phyloP scores from a whole-genome alignment of 1,140 invertebrate genomes.

The Cotesia chilonis region DNA sequence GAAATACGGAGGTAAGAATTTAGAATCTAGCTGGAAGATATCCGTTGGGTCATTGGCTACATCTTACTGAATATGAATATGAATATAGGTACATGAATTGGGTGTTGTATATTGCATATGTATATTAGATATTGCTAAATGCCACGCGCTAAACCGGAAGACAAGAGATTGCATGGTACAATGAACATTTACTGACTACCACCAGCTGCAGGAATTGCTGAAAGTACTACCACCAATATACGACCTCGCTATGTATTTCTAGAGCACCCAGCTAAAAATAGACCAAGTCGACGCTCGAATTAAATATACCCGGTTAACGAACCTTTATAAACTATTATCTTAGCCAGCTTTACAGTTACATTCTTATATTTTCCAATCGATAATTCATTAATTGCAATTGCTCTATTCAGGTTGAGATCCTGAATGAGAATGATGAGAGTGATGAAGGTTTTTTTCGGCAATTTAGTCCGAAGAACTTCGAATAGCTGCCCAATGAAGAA shows the following conservation, averaged over 20 bases:
- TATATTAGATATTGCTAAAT: slow-evolving; percentile 14
- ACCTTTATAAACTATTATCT: slow-evolving; percentile 42
- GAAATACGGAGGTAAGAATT: no score
- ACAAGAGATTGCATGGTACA: slow-evolving; percentile 23
- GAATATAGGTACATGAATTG: background rate
- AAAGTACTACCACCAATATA: background rate
- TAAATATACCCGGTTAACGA: slow-evolving; percentile 60
- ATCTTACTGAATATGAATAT: no score
- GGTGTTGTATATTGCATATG: slow-evolving; percentile 6
- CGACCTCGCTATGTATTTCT: slow-evolving; percentile 51
- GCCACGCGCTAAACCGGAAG: slow-evolving; percentile 28
- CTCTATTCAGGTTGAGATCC: no score
- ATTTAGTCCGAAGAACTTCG: no score
- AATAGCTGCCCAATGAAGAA: background rate
- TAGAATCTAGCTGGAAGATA: no score
- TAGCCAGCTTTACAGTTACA: background rate
- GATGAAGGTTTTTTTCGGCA: background rate
- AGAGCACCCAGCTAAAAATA: slow-evolving; percentile 58
- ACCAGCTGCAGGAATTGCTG: background rate
- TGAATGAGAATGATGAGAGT: background rate
- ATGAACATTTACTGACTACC: background rate
- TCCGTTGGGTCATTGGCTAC: no score
- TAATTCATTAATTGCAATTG: no score
- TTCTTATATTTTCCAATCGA: background rate
- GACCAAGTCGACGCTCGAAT: slow-evolving; percentile 57